Base-by-base conservation (phyloP, 35 echinoderm and acorn worm genomes). In the Apostichopus parvimensis region DNA sequence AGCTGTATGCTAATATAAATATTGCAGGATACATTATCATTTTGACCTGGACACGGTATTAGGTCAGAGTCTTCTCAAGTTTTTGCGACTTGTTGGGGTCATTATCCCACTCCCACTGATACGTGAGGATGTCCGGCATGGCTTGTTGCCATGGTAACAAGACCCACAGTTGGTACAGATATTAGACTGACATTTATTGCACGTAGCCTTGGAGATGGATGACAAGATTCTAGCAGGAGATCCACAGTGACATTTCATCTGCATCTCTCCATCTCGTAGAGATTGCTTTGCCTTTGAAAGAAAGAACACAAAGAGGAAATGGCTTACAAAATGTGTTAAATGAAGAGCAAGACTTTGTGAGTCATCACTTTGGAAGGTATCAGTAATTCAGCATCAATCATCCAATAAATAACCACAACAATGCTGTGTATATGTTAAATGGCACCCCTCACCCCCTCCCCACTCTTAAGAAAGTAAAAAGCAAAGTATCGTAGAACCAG, bases 161-260 rank as follows among this genome's bases (percentile, higher is more conserved):
- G 91, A 91, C 22, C 68, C 10, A 77, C 96, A 98, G 65, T 95
- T 98, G 21, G 90, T 87, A 60, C 96, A 98, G 82, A 95, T 94
- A 6, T 93, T 90, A 90, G 72, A 95, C 6, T 83, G 13, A 72
- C 96, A 98, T n/a, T 92, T 73, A 15, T 89, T 28, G 87, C 96
- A 98, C 54, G 87, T 78, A 10, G 88, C 96, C 89, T 78, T 89
- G 10, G 86, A 34, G 2, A 80, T 56, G 14, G 88, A 87, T 25
- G 82, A 57, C 13, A 45, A 28, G 20, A 95, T 75, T 23, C 80
- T 91, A 21, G 96, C 96, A 21, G 96, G 96, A 54, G 96, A 95
- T 53, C 65, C 68, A 79, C 96, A 98, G 14, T 73, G 57, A 62
- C 86, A 92, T 80, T 92, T 94, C 18, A 58, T 91, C 34, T 71